These are phyloP conservation scores for Camponotus fellah DNA, from an alignment of 2,888 invertebrate species.

Conservation along the genomic window DNA sequence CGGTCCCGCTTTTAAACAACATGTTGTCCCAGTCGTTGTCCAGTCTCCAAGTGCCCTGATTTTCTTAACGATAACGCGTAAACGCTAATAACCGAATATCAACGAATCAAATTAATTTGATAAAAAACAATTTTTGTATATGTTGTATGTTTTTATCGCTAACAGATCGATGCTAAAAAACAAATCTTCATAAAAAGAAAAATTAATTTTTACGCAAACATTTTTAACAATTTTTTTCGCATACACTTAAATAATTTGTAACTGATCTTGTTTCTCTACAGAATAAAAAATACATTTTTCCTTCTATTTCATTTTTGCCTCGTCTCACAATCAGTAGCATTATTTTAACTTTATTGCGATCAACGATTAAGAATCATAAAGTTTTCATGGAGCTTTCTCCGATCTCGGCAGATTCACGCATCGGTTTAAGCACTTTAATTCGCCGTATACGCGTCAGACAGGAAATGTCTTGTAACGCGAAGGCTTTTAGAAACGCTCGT, in stretches of 20 bases:
- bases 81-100: background rate
- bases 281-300: background rate
- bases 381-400: slow-evolving; percentile 52
- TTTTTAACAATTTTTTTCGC: background rate
- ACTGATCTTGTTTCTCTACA: background rate
- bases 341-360: slow-evolving; percentile 8
- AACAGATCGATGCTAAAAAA: background rate
- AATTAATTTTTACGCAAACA: background rate
- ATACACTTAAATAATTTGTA: background rate
- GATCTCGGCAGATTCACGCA: slow-evolving; percentile 30
- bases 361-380: slow-evolving; percentile 43
- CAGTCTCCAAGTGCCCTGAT: background rate
- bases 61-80: slow-evolving; percentile 24
- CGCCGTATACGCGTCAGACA: slow-evolving; percentile 45
- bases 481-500: slow-evolving; percentile 69
- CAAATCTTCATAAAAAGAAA: background rate
- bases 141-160: background rate
- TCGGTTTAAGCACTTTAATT: slow-evolving; percentile 68
- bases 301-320: background rate
- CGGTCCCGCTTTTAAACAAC: slow-evolving; percentile 38
- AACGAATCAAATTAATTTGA: slow-evolving; percentile 14
- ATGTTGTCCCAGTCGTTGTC: slow-evolving; percentile 25
- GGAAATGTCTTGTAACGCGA: slow-evolving; percentile 62
- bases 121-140: background rate
- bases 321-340: background rate